Evolutionary conservation across 2,797 vertebrate genomes (phyloP).

Genomic region (Girardinus metallicus): DNA sequence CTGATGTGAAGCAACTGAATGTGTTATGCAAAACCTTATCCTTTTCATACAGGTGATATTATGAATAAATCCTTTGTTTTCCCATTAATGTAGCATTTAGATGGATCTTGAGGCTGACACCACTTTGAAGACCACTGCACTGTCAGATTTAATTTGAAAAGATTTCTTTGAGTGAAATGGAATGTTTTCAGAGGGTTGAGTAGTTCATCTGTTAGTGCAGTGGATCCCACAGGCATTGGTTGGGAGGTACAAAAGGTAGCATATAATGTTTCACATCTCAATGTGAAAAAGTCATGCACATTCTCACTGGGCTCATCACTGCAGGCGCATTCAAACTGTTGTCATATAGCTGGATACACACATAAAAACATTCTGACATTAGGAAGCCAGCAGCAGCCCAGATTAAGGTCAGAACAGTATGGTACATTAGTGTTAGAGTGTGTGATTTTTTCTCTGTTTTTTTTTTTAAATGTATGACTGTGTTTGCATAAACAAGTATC

Average conservation of each 20-base stretch:
- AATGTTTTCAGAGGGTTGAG: conserved; percentile 5
- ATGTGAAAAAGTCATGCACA: background rate
- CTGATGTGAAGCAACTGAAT: conserved; percentile 55
- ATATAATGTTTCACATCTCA: background rate
- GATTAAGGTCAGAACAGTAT: conserved; percentile 57
- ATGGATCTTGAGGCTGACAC: conserved; percentile 23
- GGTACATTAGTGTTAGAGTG: conserved; percentile 13
- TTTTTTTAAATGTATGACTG: conserved; percentile 7
- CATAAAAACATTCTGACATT: conserved; percentile 13
- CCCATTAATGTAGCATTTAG: conserved; percentile 38
- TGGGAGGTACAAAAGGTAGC: background rate
- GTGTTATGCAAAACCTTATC: conserved; percentile 55
- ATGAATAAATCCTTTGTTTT: conserved; percentile 52
- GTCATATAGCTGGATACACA: background rate
- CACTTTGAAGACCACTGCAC: background rate
- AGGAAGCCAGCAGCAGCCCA: conserved; percentile 27
- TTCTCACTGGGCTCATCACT: background rate
- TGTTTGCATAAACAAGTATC: conserved; percentile 21
- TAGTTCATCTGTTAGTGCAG: background rate
- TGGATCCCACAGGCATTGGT: background rate
- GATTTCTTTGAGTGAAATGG: background rate
- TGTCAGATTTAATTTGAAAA: conserved; percentile 17
- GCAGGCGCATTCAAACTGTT: background rate
- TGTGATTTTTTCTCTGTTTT: background rate
- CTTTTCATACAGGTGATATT: conserved; percentile 49